Conservation (phyloP, 2,888 invertebrate species). For the Biston stratarius region DNA sequence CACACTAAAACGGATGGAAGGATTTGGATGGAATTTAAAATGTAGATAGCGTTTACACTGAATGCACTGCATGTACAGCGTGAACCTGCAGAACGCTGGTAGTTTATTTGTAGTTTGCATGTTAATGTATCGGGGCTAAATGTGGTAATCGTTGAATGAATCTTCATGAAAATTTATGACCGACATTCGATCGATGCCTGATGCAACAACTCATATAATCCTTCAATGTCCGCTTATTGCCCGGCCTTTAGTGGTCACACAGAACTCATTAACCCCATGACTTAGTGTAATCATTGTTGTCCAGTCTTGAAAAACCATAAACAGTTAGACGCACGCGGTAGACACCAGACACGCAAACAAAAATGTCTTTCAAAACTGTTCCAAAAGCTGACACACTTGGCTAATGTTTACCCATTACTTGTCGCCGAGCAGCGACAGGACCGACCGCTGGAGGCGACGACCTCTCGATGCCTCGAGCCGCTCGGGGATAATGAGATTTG, state of each 20-base stretch:
- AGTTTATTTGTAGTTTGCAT: too few relatives aligned
- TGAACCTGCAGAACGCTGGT: too few relatives aligned
- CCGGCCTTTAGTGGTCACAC: neutral
- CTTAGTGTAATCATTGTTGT: neutral
- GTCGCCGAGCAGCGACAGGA: conserved; percentile 21
- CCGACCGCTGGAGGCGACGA: conserved; percentile 20
- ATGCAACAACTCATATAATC: too few relatives aligned
- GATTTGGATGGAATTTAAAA: too few relatives aligned
- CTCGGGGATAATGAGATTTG: conserved; percentile 24
- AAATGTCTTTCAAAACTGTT: conserved; percentile 10
- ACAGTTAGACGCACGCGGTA: conserved; percentile 1
- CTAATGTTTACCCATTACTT: conserved; percentile 29
- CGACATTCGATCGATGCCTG: too few relatives aligned
- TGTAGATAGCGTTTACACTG: too few relatives aligned
- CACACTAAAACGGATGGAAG: too few relatives aligned
- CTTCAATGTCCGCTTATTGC: too few relatives aligned
- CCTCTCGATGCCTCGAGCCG: conserved; percentile 18
- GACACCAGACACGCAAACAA: conserved; percentile 3
- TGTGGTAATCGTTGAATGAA: too few relatives aligned
- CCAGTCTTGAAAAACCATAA: conserved; percentile 18
- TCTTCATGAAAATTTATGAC: too few relatives aligned
- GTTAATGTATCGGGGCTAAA: too few relatives aligned
- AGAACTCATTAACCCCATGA: neutral
- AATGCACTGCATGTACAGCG: too few relatives aligned
- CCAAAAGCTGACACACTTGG: conserved; percentile 34